Conservation (phyloP, 2,888 invertebrate species). For the Microctonus brassicae region DNA sequence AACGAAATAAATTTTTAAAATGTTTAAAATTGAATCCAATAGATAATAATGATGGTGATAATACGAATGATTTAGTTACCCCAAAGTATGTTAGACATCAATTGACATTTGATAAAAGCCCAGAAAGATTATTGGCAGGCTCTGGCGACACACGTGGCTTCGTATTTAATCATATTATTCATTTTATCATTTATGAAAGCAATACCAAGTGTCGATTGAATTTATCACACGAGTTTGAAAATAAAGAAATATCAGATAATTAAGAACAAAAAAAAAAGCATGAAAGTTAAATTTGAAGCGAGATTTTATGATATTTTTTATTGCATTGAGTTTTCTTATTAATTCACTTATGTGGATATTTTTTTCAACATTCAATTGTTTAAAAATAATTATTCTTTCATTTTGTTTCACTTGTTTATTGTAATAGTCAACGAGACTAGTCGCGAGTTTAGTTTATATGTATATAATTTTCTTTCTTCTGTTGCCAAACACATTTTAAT, state of each 20-base stretch:
- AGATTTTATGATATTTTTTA: no score
- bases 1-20: constrained; percentile 52
- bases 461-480: neutral
- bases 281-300: neutral
- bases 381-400: neutral
- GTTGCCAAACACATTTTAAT: neutral
- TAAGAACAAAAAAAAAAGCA: neutral
- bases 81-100: constrained; percentile 47
- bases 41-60: constrained; percentile 23
- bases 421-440: constrained; percentile 6
- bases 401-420: neutral
- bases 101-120: constrained; percentile 42
- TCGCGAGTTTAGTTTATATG: neutral
- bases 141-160: constrained; percentile 33
- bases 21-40: constrained; percentile 44
- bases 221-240: constrained; percentile 42
- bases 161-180: constrained; percentile 67
- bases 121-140: neutral
- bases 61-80: constrained; percentile 27
- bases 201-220: constrained; percentile 42
- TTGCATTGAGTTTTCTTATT: neutral
- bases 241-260: constrained; percentile 13
- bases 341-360: neutral
- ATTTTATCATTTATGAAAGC: constrained; percentile 74
- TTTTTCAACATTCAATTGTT: neutral